Base-by-base conservation (phyloP, 2,888 invertebrate genomes). In the Drosophila atripex region DNA sequence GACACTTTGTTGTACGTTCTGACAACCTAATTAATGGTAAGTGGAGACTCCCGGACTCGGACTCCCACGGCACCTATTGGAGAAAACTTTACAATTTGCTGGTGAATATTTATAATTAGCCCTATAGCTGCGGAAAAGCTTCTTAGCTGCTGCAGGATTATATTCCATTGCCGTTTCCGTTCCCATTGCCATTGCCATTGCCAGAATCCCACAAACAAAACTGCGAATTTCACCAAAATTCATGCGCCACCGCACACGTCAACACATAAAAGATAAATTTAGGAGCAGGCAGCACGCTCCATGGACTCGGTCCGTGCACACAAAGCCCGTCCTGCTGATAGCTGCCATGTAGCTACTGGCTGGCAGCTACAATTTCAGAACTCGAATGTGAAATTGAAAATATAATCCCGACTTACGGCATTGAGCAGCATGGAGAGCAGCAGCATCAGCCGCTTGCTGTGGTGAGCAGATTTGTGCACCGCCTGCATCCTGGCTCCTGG, bases 381-480 rank as follows among this genome's bases (percentile, higher is more conserved):
- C 14, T 35, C 35, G n/a, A 50, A 51, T 54, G 59, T 52, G 32
- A 35, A 77, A 80, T 68, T 77, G 66, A 75, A 68, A 74, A 71
- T 59, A 66, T 86, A 86, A 86, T 84, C 77, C 70, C 57, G 51
- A 90, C 90, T 90, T 89, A 90, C 90, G 70, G 89, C 89, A 86
- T 88, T 90, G 70, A 90, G 71, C 56, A 90, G 80, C 90, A 90
- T 84, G 66, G 87, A 86, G 63, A 90, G 77, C 55, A 89, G 61
- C 63, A 90, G 74, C 82, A 88, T 75, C 46, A 89, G 61, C 73
- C 80, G 85, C 65, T 74, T 77, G 73, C 76, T 82, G 51, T 69
- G 60, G 45, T 68, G 82, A 72, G 82, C 77, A 76, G 75, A 77
- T 55, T 70, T 77, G 73, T 80, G 85, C 85, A 80, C 73, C 66